Evolutionary conservation across 1,140 invertebrate species (phyloP).

Genomic region (Anagrus nilaparvatae): DNA sequence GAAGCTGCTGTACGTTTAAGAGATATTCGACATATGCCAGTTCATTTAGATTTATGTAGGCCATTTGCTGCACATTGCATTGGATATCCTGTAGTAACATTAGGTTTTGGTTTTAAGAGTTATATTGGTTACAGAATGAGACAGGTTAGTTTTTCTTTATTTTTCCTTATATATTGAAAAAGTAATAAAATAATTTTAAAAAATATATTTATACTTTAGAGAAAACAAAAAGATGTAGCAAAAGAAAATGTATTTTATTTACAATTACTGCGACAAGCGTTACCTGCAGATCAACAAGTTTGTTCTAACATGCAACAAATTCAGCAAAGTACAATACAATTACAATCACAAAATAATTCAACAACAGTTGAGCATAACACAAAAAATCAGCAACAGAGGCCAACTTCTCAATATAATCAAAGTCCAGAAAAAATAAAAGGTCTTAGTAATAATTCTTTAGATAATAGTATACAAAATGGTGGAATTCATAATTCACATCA

Average conservation of each 20-base stretch:
- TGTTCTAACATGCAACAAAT: conserved; percentile 44
- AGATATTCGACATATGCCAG: conserved; percentile 78
- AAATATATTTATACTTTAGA: conserved; percentile 43
- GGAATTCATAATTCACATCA: conserved; percentile 33
- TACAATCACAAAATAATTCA: conserved; percentile 28
- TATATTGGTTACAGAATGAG: conserved; percentile 87
- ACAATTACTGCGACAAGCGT: conserved; percentile 81
- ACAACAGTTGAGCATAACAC: conserved; percentile 32
- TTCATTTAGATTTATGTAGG: conserved; percentile 88
- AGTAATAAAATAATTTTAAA: neutral
- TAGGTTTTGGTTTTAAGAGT: conserved; percentile 94
- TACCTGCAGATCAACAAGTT: conserved; percentile 65
- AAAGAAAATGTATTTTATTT: conserved; percentile 95
- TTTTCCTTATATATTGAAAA: neutral
- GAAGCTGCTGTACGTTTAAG: conserved; percentile 82
- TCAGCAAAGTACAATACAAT: conserved; percentile 31
- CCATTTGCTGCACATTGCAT: conserved; percentile 98
- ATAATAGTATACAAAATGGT: conserved; percentile 40
- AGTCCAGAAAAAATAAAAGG: conserved; percentile 48
- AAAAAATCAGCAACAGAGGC: conserved; percentile 40
- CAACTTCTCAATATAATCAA: conserved; percentile 38
- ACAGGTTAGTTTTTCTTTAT: conserved; percentile 44
- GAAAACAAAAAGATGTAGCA: conserved; percentile 85
- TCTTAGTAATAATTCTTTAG: conserved; percentile 22
- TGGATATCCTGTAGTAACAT: conserved; percentile 93